Evolutionary conservation across 2,888 invertebrate species (phyloP).

Genomic region (Mesoligia furuncula): DNA sequence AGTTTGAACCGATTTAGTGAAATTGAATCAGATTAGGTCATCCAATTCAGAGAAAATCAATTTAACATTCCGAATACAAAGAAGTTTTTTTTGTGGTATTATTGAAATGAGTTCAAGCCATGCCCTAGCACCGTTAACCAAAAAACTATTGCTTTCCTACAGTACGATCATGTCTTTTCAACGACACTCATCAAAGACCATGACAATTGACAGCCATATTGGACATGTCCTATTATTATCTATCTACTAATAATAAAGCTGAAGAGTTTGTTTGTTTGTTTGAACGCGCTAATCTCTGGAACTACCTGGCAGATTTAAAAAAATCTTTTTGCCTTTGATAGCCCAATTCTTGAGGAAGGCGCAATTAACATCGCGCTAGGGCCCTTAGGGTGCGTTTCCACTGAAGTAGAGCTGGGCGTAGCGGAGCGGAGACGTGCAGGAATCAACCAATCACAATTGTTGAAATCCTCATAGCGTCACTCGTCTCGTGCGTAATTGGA

Average conservation of each 20-base stretch:
- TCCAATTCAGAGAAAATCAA: constrained; percentile 23
- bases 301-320: background rate
- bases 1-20: constrained; percentile 10
- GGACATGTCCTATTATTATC: constrained; percentile 37
- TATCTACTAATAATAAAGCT: background rate
- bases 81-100: constrained; percentile 10
- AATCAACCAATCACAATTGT: too few relatives aligned
- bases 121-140: constrained; percentile 24
- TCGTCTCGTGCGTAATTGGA: too few relatives aligned
- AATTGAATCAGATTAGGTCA: constrained; percentile 25
- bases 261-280: background rate
- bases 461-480: too few relatives aligned
- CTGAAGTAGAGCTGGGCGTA: too few relatives aligned
- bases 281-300: background rate
- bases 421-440: too few relatives aligned
- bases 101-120: constrained; percentile 24
- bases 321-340: background rate
- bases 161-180: background rate
- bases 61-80: constrained; percentile 25
- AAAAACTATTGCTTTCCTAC: background rate
- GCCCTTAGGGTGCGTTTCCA: too few relatives aligned
- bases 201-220: constrained; percentile 21
- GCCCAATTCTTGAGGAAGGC: background rate
- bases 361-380: background rate
- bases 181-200: background rate